Base-by-base conservation (phyloP, 2,797 vertebrate genomes). In the Chelon labrosus region DNA sequence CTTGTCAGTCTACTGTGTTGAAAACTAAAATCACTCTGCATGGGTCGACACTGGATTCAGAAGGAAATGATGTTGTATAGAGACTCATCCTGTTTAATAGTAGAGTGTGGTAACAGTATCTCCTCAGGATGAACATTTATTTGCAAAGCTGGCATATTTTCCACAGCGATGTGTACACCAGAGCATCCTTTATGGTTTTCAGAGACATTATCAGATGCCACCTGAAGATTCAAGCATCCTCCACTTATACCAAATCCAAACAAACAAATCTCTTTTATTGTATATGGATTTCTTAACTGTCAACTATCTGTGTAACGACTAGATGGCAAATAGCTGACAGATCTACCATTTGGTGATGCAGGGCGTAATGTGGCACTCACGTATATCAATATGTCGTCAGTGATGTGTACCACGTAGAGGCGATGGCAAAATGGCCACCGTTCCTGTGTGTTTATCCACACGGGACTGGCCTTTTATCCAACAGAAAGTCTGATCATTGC, bases 401-500 rank as follows among this genome's bases (percentile, higher is more conserved):
- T 22, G n/a, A 42, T 7, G 2, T 49, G 9, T 16, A 58, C 53
- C 25, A 41, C 31, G n/a, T 39, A 44, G 55, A 57, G 31, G 19
- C 31, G 10, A 11, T 54, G 20, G 38, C 49, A 37, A 69, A 5
- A 60, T 47, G 49, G 27, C 3, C 53, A 57, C 14, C 10, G 19
- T 31, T 19, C 20, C 14, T 39, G 37, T 69, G 51, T 55, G 42
- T 70, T 52, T 70, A n/a, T 62, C 65, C 65, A 51, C 22, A 39
- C 57, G 53, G 9, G 57, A 20, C 68, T 44, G 16, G 51, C 49
- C 65, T 71, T 80, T 80, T 67, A 70, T 76, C 50, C 27, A 68
- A 74, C 27, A 58, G 63, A 80, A 79, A 73, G 65, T n/a, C 14
- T 54, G 60, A 86, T 89, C 77, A 61, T 70, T 81, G 52, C 58